phyloP scores from a whole-genome alignment of 2,888 invertebrate species.

The Meta bourneti region DNA sequence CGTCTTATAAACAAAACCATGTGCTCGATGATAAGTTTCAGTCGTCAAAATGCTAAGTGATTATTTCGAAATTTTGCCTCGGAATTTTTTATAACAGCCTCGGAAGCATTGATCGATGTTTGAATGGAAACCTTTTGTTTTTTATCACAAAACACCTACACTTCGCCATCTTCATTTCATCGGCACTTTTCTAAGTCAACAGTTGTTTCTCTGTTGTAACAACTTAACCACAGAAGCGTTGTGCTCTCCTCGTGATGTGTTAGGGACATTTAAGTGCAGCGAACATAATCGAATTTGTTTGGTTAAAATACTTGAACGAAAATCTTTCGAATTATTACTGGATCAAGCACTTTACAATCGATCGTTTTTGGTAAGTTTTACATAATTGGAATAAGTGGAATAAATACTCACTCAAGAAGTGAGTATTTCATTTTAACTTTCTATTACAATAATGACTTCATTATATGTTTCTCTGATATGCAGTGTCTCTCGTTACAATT shows the following conservation, averaged over 20 bases:
- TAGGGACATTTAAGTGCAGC: not conserved
- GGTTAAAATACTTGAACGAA: not conserved
- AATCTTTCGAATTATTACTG: not conserved
- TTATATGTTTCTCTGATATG: no score
- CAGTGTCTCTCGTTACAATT: no score
- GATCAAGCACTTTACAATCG: not conserved
- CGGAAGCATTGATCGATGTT: not conserved
- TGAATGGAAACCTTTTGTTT: not conserved
- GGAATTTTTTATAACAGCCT: not conserved
- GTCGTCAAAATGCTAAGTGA: not conserved
- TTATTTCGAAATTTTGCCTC: not conserved
- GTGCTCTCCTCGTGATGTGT: not conserved
- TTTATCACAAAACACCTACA: not conserved
- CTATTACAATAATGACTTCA: no score
- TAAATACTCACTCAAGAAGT: no score
- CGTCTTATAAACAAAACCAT: conserved; percentile 51
- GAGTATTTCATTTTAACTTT: no score
- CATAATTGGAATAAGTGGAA: no score
- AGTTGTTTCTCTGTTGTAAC: not conserved
- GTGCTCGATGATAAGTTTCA: conserved; percentile 17
- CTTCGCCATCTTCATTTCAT: not conserved
- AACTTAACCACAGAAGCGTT: not conserved
- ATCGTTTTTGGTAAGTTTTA: not conserved
- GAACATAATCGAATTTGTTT: not conserved
- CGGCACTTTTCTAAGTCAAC: not conserved